phyloP scores from a whole-genome alignment of 2,888 invertebrate species.

The Sinohyriopsis cumingii region DNA sequence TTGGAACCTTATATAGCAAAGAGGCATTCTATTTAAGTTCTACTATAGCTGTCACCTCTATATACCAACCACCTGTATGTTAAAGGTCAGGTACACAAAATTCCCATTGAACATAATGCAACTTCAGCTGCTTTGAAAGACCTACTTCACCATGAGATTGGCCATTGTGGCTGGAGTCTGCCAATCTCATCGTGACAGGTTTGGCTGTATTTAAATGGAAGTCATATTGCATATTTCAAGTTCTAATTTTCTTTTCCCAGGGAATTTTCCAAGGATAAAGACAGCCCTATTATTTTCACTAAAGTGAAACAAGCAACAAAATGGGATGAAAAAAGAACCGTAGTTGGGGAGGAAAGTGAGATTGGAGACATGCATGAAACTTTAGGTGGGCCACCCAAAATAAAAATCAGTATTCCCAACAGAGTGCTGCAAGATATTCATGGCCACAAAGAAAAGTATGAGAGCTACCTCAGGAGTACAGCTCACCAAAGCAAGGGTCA shows the following conservation, averaged over 20 bases:
- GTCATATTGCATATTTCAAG: neutral
- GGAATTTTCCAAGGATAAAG: conserved; percentile 27
- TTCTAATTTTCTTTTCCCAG: conserved; percentile 14
- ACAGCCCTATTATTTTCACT: conserved; percentile 56
- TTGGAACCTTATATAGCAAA: too few relatives aligned
- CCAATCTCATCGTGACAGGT: too few relatives aligned
- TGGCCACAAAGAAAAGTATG: conserved; percentile 50
- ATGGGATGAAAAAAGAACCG: conserved; percentile 15
- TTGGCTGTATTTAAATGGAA: neutral
- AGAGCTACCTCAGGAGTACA: conserved; percentile 53
- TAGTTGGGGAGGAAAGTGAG: conserved; percentile 5
- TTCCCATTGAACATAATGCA: too few relatives aligned
- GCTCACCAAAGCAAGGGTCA: conserved; percentile 55
- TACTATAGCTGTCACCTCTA: too few relatives aligned
- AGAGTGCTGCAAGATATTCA: conserved; percentile 50
- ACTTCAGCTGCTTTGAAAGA: neutral
- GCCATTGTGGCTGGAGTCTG: neutral
- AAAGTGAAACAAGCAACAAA: conserved; percentile 32
- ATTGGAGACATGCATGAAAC: neutral
- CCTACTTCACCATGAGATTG: too few relatives aligned
- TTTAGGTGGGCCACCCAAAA: conserved; percentile 14
- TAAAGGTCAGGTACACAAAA: too few relatives aligned
- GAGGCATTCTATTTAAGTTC: too few relatives aligned
- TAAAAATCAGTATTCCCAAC: conserved; percentile 43
- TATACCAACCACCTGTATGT: too few relatives aligned